Base-by-base conservation (phyloP, 2,888 invertebrate genomes). In the Microctonus aethiopoides region DNA sequence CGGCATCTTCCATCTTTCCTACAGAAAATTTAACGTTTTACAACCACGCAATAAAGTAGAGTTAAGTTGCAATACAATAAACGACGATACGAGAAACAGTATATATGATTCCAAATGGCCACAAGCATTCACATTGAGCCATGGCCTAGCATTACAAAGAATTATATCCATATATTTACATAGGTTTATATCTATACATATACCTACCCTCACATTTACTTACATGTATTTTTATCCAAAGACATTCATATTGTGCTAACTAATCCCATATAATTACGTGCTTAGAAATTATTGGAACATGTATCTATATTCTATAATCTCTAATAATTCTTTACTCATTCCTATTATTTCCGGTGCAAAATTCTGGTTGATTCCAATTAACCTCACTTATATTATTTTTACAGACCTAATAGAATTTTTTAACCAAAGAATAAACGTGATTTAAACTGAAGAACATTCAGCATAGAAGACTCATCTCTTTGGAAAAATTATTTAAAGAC, bases 31-130 rank as follows among this genome's bases (percentile, higher is more conserved):
- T 77, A 76, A 70, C 72, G 71, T 68, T 77, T 75, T 75, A 75
- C 71, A 65, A 68, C 75, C 62, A 72, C 16, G 16, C 74, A 74
- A 79, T 79, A 78, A 79, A 77, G 57, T 72, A 67, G 75, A 69
- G 62, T 79, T 76, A 74, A 70, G 54, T 51, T n/a, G n/a, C n/a
- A 61, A 13, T 22, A 26, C 26, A 46, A 46, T 46, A 46, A 16
- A 46, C 7, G 46, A 46, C 46, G 16, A 16, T n/a, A n/a, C n/a
- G n/a, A n/a, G n/a, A n/a, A n/a, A n/a, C n/a, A n/a, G n/a, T n/a
- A n/a, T n/a, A 46, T 16, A 20, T 6, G 16, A 46, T 5, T n/a
- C 46, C 46, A 46, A 46, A 46, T 46, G 46, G 46, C 16, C 46
- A 7, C 46, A 16, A 1, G n/a, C 7, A n/a, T 16, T 16, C 16